Conservation (phyloP, 2,888 invertebrate genomes). For the Formica aserva region DNA sequence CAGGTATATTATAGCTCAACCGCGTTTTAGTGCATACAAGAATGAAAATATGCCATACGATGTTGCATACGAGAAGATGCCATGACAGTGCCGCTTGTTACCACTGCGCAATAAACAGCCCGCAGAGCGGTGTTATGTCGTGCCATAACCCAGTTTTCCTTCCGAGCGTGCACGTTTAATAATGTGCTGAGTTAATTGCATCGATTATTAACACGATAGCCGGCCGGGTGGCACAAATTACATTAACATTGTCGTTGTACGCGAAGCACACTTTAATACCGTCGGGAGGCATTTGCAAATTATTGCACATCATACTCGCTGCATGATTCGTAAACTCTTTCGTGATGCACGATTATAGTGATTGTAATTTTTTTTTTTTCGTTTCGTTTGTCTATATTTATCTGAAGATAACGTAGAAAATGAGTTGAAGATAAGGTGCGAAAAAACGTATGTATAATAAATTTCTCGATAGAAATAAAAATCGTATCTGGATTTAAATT, state of each 20-base stretch:
- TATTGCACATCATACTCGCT: slow-evolving; percentile 22
- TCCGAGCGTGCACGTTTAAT: slow-evolving; percentile 54
- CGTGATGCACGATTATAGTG: background rate
- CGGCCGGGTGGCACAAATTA: slow-evolving; percentile 41
- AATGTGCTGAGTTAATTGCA: slow-evolving; percentile 45
- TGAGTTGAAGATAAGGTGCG: too few species aligned
- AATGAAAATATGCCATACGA: slow-evolving; percentile 30
- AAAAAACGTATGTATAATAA: background rate
- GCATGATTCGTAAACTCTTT: slow-evolving; percentile 11
- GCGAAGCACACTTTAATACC: slow-evolving; percentile 25
- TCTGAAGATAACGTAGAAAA: background rate
- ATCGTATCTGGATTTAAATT: background rate
- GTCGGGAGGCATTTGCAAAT: slow-evolving; percentile 39
- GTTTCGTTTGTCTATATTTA: background rate
- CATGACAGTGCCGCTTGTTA: slow-evolving; percentile 40
- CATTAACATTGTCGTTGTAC: slow-evolving; percentile 43
- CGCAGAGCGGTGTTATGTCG: slow-evolving; percentile 46
- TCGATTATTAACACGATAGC: slow-evolving; percentile 53
- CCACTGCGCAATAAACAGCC: slow-evolving; percentile 35
- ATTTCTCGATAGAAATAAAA: background rate
- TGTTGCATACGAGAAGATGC: slow-evolving; percentile 19
- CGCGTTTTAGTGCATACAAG: slow-evolving; percentile 34
- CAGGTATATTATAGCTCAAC: slow-evolving; percentile 15
- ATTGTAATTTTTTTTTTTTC: background rate
- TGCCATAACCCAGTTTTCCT: slow-evolving; percentile 52